These are phyloP conservation scores for Polyodon spathula DNA, from an alignment of 2,113 vertebrate genomes.

Conservation along the genomic window DNA sequence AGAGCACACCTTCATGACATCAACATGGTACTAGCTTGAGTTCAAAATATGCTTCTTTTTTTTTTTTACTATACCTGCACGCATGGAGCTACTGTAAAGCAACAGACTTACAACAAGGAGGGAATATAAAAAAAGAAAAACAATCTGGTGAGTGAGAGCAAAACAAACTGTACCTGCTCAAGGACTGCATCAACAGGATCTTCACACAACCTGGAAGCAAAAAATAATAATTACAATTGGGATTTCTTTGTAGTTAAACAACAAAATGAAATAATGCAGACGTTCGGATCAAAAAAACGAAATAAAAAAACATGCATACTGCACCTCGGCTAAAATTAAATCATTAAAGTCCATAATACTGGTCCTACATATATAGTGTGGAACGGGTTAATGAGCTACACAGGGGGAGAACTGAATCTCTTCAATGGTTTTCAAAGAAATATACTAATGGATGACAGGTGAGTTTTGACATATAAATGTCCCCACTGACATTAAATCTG, in stretches of 20 bases:
- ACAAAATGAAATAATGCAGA: too few species aligned
- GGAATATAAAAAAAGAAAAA: too few species aligned
- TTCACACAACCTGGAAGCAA: slow-evolving; percentile 47
- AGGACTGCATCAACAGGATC: slow-evolving; percentile 50
- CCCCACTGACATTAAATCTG: not conserved
- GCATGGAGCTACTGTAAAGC: too few species aligned
- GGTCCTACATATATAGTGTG: not conserved
- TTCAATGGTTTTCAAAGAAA: not conserved
- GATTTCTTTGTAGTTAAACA: not conserved
- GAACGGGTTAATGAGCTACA: not conserved
- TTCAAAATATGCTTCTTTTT: too few species aligned
- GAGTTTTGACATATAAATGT: not conserved
- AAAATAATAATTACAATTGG: not conserved
- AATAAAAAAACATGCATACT: too few species aligned
- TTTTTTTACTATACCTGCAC: too few species aligned
- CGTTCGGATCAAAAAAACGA: too few species aligned
- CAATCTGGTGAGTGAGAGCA: not conserved
- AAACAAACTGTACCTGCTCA: slow-evolving; percentile 39
- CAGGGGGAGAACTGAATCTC: too few species aligned
- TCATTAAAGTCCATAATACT: not conserved
- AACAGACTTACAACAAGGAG: too few species aligned
- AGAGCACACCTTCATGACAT: too few species aligned
- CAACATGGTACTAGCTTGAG: too few species aligned
- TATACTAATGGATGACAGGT: not conserved
- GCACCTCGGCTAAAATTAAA: too few species aligned